A percentile compares a stretch with the other conserved stretches of the same genome.
Evolutionary conservation across 2,888 invertebrate species (phyloP).

Genomic region (Halictus ligatus): DNA sequence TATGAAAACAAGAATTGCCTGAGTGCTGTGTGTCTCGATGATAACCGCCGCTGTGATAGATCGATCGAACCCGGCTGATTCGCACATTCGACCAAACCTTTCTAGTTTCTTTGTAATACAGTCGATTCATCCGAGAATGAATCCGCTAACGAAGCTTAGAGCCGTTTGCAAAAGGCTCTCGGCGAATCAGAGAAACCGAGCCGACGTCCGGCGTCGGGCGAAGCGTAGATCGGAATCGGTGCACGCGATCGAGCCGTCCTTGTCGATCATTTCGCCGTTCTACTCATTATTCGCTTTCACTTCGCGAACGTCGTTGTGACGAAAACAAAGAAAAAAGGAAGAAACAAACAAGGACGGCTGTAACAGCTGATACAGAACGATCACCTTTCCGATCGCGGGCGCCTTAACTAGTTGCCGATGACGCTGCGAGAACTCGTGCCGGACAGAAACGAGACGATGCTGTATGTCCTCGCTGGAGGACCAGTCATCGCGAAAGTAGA

Average conservation of each 20-base stretch:
- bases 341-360: not conserved
- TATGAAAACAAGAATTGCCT: not conserved
- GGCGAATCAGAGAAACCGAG: slow-evolving; percentile 61
- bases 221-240: slow-evolving; percentile 16
- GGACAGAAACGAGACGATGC: slow-evolving; percentile 47
- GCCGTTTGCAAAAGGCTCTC: slow-evolving; percentile 14
- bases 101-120: slow-evolving; percentile 13
- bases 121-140: slow-evolving; percentile 20
- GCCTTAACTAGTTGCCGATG: not conserved
- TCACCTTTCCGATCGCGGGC: not conserved
- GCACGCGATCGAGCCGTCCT: slow-evolving; percentile 5
- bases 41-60: not conserved
- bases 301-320: not conserved
- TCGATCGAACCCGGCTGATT: slow-evolving; percentile 1
- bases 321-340: no score
- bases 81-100: not conserved
- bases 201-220: slow-evolving; percentile 51
- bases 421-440: slow-evolving; percentile 20
- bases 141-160: slow-evolving; percentile 26
- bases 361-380: not conserved
- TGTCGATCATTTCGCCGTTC: not conserved
- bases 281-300: not conserved
- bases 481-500: slow-evolving; percentile 44
- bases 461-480: slow-evolving; percentile 20
- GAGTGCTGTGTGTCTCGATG: not conserved